Conservation (phyloP, 2,113 vertebrate genomes). For the Malurus cyaneus region DNA sequence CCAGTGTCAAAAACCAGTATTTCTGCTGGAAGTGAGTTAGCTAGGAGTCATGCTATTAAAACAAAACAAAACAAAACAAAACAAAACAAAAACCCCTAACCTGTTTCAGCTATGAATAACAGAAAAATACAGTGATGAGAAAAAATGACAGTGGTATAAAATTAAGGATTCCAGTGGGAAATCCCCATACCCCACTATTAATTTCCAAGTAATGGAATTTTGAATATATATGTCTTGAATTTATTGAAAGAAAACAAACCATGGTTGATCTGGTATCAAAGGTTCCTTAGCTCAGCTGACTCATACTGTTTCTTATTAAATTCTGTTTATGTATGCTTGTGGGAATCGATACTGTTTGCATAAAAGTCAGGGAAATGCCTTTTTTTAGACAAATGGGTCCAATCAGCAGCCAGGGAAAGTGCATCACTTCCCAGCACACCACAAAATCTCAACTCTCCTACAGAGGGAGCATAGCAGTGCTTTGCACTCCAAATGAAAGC, state of each 20-base stretch:
- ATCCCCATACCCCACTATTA: background rate
- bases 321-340: background rate
- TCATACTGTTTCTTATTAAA: background rate
- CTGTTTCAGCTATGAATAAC: background rate
- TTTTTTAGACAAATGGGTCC: background rate
- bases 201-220: background rate
- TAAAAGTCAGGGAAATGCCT: background rate
- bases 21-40: background rate
- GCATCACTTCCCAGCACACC: background rate
- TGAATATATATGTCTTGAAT: background rate
- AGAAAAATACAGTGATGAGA: background rate
- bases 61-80: background rate
- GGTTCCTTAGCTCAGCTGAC: background rate
- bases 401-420: background rate
- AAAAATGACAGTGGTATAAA: background rate
- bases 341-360: background rate
- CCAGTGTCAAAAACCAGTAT: background rate
- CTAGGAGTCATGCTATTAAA: background rate
- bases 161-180: background rate
- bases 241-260: background rate
- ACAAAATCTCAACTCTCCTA: background rate
- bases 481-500: fast-evolving
- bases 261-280: background rate
- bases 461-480: background rate
- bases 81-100: background rate